Base-by-base conservation (phyloP, 2,888 invertebrate species). In the Lepeophtheirus nordmannii region DNA sequence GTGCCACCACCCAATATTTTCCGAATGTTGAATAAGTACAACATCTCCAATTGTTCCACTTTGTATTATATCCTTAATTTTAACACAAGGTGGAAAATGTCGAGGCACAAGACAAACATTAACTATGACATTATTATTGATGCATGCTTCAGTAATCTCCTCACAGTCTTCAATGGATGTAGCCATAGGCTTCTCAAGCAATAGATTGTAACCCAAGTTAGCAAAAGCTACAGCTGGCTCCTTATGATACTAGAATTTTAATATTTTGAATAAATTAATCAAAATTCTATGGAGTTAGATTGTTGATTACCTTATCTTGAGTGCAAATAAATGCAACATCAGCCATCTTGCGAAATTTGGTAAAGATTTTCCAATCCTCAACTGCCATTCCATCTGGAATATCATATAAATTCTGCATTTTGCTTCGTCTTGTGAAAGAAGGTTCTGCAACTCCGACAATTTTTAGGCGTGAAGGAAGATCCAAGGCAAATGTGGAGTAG, bases 121-220 rank as follows among this genome's bases (percentile, higher is more conserved):
- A 59, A 77, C 69, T 39, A 75, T 70, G 0, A 75, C 73, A 20
- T 72, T 70, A 69, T 74, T 74, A 61, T 70, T 71, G 63, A 73
- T 72, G 59, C 75, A 75, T 8, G 73, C 72, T 20, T 71, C 67
- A 5, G 74, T 74, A 64, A 78, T 77, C 61, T 75, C 73, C 17
- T 70, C 68, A 68, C 77, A 78, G 65, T 77, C 77, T 58, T 73
- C 73, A 38, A 73, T 72, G n/a, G 73, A 73, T 9, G 74, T 73
- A 71, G 77, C 76, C 77, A 78, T 77, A 7, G 78, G 78, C 70
- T 78, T 78, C 69, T 78, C 78, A 69, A 78, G 70, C 12, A 78
- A 70, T 58, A 78, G 75, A 68, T 77, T 73, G 68, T 77, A 78
- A n/a, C 77, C 77, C 68, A 74, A 72, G 68, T 73, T 73, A 8